A percentile compares a stretch with the other conserved stretches of the same genome.
These are phyloP conservation scores for Sipha maydis DNA, from an alignment of 2,888 invertebrate genomes.

Conservation along the genomic window DNA sequence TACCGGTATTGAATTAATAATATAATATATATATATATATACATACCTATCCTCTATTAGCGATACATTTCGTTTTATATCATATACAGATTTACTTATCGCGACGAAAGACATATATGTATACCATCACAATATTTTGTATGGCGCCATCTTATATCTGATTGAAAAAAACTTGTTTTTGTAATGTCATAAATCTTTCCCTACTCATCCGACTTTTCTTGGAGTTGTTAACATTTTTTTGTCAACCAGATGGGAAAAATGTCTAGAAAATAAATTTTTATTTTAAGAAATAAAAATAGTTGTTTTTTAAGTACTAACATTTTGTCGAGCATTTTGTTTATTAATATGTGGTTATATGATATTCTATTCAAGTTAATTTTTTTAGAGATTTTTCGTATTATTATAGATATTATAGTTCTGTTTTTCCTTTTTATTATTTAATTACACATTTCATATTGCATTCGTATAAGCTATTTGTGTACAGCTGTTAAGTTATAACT, in stretches of 20 bases:
- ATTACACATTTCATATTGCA: background rate
- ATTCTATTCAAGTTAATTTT: background rate
- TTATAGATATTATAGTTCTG: background rate
- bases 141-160: constrained; percentile 32
- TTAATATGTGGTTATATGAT: background rate
- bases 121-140: constrained; percentile 20
- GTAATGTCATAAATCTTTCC: background rate
- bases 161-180: constrained; percentile 48
- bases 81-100: background rate
- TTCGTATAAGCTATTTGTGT: constrained; percentile 1
- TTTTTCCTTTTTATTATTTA: background rate
- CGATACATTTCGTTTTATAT: too few species aligned
- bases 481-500: background rate
- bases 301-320: background rate
- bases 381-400: background rate
- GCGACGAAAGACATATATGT: background rate
- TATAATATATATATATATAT: too few species aligned
- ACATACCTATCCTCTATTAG: too few species aligned
- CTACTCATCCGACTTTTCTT: background rate
- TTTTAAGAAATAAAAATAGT: background rate
- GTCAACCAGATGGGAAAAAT: background rate
- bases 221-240: background rate
- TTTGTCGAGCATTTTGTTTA: background rate
- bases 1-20: too few species aligned
- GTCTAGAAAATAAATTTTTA: constrained; percentile 1